Percentiles rank a stretch among this genome's conserved stretches.
Evolutionary conservation across 1,140 invertebrate genomes (phyloP).

Genomic region (Mizuhopecten yessoensis): DNA sequence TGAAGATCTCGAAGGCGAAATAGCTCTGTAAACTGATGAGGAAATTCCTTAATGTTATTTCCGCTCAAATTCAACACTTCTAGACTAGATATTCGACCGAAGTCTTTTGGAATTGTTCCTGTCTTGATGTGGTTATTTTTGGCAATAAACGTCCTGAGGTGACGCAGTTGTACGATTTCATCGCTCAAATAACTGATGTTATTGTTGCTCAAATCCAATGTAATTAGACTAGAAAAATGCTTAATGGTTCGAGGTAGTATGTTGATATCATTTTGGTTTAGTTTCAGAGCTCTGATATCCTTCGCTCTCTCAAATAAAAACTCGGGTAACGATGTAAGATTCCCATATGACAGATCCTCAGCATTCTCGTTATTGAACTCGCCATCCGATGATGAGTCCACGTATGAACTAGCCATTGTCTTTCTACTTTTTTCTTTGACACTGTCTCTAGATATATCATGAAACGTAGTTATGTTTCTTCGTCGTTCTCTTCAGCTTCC

Average conservation of each 20-base stretch:
- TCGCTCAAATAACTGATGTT: conserved; percentile 90
- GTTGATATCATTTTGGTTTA: conserved; percentile 82
- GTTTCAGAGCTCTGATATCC: conserved; percentile 73
- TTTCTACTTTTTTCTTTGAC: background rate
- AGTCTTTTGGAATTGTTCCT: conserved; percentile 93
- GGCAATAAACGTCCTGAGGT: conserved; percentile 90
- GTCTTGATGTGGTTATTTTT: conserved; percentile 94
- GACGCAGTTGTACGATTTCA: conserved; percentile 87
- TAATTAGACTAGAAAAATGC: conserved; percentile 84
- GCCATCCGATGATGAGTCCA: conserved; percentile 53
- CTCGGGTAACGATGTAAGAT: conserved; percentile 78
- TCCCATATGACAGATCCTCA: conserved; percentile 79
- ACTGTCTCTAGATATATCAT: too few species aligned
- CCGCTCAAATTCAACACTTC: conserved; percentile 96
- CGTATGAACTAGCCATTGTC: background rate
- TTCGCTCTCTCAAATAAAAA: conserved; percentile 67
- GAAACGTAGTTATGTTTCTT: too few species aligned
- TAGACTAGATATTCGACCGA: conserved; percentile 86
- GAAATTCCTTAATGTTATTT: conserved; percentile 92
- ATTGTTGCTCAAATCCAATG: conserved; percentile 95
- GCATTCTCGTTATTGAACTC: conserved; percentile 77
- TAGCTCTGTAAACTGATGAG: conserved; percentile 93
- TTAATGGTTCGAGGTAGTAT: conserved; percentile 80
- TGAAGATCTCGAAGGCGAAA: conserved; percentile 91
- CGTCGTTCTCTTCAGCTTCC: too few species aligned